Conservation (phyloP, 2,797 vertebrate genomes). For the Clarias fuscus region DNA sequence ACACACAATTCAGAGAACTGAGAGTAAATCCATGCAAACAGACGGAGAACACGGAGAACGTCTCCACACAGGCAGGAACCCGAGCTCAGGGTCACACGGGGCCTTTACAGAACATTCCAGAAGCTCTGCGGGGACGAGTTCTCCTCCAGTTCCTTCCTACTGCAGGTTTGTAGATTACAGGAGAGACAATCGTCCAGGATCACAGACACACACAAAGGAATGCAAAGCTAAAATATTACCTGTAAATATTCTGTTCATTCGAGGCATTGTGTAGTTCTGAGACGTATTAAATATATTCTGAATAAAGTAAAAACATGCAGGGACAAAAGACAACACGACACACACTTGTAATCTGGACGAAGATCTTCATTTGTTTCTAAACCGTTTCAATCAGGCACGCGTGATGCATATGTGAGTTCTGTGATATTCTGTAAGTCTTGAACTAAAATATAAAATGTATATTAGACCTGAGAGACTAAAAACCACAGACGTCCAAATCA, state of each 20-base stretch:
- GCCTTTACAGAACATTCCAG: background rate
- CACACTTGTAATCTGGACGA: background rate
- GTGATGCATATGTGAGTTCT: background rate
- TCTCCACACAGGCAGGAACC: background rate
- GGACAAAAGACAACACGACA: background rate
- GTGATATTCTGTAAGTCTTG: constrained; percentile 1
- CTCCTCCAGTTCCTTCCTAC: background rate
- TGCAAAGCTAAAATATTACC: constrained; percentile 6
- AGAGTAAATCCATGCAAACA: background rate
- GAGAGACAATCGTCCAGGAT: no score
- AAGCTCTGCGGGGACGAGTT: background rate
- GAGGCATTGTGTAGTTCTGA: background rate
- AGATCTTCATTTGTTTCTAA: background rate
- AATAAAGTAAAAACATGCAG: background rate
- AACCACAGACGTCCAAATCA: constrained; percentile 12
- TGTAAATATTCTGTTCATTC: background rate
- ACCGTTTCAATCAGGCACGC: background rate
- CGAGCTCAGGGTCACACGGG: background rate
- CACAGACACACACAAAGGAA: constrained; percentile 9
- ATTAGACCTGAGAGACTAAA: constrained; percentile 41
- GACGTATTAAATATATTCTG: background rate
- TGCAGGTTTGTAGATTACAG: background rate
- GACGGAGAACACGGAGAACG: background rate
- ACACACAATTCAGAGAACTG: background rate
- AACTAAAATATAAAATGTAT: background rate